phyloP scores from a whole-genome alignment of 2,113 vertebrate species.

The Toxotes chatareus region DNA sequence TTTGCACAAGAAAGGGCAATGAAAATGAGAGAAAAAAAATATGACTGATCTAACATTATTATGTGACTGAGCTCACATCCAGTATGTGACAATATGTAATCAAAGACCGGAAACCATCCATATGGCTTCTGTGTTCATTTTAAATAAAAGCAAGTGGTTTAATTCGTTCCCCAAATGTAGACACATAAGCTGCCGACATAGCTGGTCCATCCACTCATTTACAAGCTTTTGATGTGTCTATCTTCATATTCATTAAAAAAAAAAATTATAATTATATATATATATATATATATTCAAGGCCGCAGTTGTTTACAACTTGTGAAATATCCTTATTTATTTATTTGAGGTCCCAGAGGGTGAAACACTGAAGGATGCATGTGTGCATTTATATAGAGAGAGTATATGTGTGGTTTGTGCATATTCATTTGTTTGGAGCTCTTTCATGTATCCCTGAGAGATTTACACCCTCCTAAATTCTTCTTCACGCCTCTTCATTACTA shows the following conservation, averaged over 20 bases:
- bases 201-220: slow-evolving; percentile 12
- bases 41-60: not conserved
- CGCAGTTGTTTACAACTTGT: slow-evolving; percentile 52
- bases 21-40: too few relatives aligned
- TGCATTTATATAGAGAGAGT: not conserved
- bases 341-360: slow-evolving; percentile 11
- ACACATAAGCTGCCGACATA: not conserved
- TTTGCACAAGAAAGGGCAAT: not conserved
- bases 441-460: slow-evolving; percentile 60
- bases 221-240: slow-evolving; percentile 39
- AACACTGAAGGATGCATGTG: slow-evolving; percentile 33
- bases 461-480: slow-evolving; percentile 41
- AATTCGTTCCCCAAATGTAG: not conserved
- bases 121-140: not conserved
- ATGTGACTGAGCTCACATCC: not conserved
- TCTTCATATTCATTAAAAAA: slow-evolving; percentile 18
- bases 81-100: not conserved
- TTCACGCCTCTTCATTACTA: slow-evolving; percentile 58
- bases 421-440: slow-evolving; percentile 58
- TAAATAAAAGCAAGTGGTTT: not conserved
- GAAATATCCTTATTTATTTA: slow-evolving; percentile 42
- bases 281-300: slow-evolving; percentile 21
- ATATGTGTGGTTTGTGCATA: slow-evolving; percentile 44
- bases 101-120: not conserved
- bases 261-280: too few relatives aligned